Conservation (phyloP, 2,797 vertebrate species). For the Uromys caudimaculatus region DNA sequence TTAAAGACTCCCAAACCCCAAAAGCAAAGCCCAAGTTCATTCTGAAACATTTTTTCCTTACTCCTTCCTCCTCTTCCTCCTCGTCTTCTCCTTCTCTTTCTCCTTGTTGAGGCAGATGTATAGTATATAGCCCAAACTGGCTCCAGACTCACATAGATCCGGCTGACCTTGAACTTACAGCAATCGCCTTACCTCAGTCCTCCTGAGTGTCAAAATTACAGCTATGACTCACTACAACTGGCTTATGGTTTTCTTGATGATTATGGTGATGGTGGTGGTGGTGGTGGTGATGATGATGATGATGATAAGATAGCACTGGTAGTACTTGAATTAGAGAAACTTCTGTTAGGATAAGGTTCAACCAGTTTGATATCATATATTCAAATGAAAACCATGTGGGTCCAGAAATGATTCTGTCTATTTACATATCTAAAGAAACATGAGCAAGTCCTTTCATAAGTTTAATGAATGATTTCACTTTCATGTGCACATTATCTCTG, state of each 20-base stretch:
- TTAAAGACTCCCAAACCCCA: constrained; percentile 12
- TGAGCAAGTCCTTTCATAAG: neutral
- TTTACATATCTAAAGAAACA: neutral
- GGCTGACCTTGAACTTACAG: neutral
- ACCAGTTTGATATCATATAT: constrained; percentile 24
- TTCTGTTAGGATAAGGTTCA: constrained; percentile 8
- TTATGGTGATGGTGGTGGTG: neutral
- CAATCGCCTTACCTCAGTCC: neutral
- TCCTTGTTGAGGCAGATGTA: neutral
- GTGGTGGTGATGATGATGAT: neutral
- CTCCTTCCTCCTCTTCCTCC: neutral
- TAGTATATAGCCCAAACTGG: neutral
- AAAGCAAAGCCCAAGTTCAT: neutral
- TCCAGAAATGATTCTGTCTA: neutral
- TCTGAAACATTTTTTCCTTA: neutral
- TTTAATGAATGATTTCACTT: neutral
- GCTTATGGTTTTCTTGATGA: neutral
- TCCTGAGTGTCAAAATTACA: neutral
- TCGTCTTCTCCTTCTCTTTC: neutral
- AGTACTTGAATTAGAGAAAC: constrained; percentile 60
- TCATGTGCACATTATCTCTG: neutral
- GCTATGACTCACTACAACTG: neutral
- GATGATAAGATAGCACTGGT: neutral
- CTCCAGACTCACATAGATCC: neutral
- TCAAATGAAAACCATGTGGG: constrained; percentile 24